These are phyloP conservation scores for Melanchra persicariae DNA, from an alignment of 2,888 invertebrate genomes.

Conservation along the genomic window DNA sequence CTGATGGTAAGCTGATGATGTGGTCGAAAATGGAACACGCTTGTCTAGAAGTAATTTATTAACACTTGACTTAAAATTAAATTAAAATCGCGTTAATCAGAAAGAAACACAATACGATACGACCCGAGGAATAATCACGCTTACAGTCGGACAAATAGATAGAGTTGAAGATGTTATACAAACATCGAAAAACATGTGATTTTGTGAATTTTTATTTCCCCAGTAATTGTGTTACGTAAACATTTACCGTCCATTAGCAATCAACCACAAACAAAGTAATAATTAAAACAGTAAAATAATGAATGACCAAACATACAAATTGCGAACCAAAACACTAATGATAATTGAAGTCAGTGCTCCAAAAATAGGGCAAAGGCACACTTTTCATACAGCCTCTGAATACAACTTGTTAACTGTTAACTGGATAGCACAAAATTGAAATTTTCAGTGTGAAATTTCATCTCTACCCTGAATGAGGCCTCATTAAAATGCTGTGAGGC, in stretches of 20 bases:
- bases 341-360: slow-evolving; percentile 50
- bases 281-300: slow-evolving; percentile 6
- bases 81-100: too few relatives aligned
- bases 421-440: slow-evolving; percentile 71
- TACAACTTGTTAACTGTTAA: slow-evolving; percentile 69
- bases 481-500: slow-evolving; percentile 67
- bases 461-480: slow-evolving; percentile 63
- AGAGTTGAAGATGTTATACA: too few relatives aligned
- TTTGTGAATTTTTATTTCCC: too few relatives aligned
- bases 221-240: not conserved
- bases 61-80: too few relatives aligned
- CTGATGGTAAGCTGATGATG: too few relatives aligned
- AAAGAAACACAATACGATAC: too few relatives aligned
- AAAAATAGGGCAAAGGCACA: slow-evolving; percentile 50
- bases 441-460: slow-evolving; percentile 73
- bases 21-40: too few relatives aligned
- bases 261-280: not conserved
- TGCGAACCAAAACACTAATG: slow-evolving; percentile 32
- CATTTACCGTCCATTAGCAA: not conserved
- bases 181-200: too few relatives aligned
- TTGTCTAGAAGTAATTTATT: too few relatives aligned
- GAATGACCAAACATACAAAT: slow-evolving; percentile 1
- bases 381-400: slow-evolving; percentile 58
- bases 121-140: too few relatives aligned
- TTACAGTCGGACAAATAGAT: too few relatives aligned